Conservation (phyloP, 2,797 vertebrate genomes). For the Cyclura pinguis region DNA sequence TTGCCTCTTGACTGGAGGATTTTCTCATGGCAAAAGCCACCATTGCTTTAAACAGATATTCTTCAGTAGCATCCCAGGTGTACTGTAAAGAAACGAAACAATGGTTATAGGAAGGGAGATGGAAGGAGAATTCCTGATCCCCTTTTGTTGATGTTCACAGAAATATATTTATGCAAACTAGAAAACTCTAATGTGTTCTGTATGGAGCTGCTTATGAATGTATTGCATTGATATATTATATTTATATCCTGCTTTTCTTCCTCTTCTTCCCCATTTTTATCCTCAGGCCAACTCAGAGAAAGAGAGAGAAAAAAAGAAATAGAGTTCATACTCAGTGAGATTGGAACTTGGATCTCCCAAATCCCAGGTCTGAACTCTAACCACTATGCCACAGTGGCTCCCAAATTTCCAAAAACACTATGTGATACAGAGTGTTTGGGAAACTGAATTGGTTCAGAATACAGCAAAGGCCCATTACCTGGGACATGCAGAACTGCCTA, state of each 20-base stretch:
- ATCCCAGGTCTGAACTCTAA: background rate
- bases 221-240: background rate
- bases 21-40: constrained; percentile 92
- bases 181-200: background rate
- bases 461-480: too few species aligned
- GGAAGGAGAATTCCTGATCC: background rate
- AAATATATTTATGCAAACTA: background rate
- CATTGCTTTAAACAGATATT: constrained; percentile 91
- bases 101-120: background rate
- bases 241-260: background rate
- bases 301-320: too few species aligned
- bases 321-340: too few species aligned
- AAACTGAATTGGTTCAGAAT: too few species aligned
- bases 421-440: too few species aligned
- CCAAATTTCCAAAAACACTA: too few species aligned
- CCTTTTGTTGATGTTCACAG: background rate
- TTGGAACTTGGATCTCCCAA: background rate
- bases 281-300: background rate
- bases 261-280: background rate
- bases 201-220: background rate
- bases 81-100: constrained; percentile 84
- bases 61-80: constrained; percentile 88
- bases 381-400: background rate
- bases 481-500: too few species aligned
- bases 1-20: constrained; percentile 72